Conservation (phyloP, 2,888 invertebrate genomes). For the Scrobipalpa atriplicella region DNA sequence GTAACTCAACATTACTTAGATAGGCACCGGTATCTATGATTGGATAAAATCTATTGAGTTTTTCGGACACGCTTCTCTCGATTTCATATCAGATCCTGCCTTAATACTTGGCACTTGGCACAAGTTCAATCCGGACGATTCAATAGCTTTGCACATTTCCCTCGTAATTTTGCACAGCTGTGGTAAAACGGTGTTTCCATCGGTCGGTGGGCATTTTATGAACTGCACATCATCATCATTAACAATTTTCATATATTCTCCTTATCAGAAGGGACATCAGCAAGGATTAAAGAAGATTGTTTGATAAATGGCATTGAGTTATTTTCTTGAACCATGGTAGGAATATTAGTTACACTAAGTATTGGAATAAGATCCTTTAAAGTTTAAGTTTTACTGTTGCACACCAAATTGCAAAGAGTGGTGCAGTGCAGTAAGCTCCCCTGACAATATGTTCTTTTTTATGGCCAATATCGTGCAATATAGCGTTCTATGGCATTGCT, state of each 20-base stretch:
- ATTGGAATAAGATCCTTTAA: background rate
- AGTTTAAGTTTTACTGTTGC: background rate
- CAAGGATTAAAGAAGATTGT: too few relatives aligned
- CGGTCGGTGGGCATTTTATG: background rate
- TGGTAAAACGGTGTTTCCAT: background rate
- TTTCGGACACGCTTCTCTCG: background rate
- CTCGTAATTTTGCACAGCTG: conserved; percentile 5
- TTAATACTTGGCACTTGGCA: background rate
- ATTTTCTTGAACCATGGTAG: too few relatives aligned
- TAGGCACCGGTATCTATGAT: too few relatives aligned
- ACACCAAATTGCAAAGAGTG: conserved; percentile 11
- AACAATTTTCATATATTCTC: too few relatives aligned
- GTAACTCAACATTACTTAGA: too few relatives aligned
- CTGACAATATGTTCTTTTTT: conserved; percentile 3
- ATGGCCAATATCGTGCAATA: background rate
- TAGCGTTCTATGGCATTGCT: background rate
- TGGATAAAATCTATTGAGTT: background rate
- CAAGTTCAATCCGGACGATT: conserved; percentile 3
- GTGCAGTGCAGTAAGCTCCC: background rate
- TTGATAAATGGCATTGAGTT: too few relatives aligned
- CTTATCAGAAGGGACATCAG: too few relatives aligned
- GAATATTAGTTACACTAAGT: too few relatives aligned
- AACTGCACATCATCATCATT: too few relatives aligned
- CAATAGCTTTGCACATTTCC: conserved; percentile 2
- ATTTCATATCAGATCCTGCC: background rate